A percentile compares a stretch with the other conserved stretches of the same genome.
Evolutionary conservation across 2,113 vertebrate species (phyloP).

Genomic region (Coptodon bakossiorum): DNA sequence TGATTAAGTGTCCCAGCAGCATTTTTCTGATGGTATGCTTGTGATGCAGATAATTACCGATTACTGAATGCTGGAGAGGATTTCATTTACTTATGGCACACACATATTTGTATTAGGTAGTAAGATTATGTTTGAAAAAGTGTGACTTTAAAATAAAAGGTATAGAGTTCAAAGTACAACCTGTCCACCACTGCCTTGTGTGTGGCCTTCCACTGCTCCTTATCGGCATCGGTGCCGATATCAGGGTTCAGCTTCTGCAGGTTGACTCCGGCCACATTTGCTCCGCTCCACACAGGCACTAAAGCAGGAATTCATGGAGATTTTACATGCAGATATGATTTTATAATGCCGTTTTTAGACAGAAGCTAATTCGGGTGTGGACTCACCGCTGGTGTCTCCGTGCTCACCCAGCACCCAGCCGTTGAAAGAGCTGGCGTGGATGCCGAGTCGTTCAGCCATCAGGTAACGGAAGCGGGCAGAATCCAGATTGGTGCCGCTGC

Average conservation of each 20-base stretch:
- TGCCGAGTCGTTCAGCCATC: slow-evolving; percentile 86
- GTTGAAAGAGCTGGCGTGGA: slow-evolving; percentile 89
- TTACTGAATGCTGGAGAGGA: neutral
- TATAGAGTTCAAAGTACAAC: slow-evolving; percentile 20
- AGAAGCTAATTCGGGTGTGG: neutral
- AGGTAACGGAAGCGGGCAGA: slow-evolving; percentile 91
- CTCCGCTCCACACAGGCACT: slow-evolving; percentile 96
- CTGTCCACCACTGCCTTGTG: slow-evolving; percentile 95
- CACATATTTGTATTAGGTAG: neutral
- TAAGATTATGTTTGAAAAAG: neutral
- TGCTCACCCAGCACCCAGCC: slow-evolving; percentile 98
- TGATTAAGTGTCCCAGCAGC: neutral
- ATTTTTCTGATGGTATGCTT: neutral
- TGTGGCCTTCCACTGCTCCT: slow-evolving; percentile 87
- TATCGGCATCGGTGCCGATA: slow-evolving; percentile 82
- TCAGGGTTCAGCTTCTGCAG: slow-evolving; percentile 89
- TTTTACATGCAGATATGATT: neutral
- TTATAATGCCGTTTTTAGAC: neutral
- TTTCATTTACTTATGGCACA: neutral
- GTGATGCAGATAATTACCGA: neutral
- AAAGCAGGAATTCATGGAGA: neutral
- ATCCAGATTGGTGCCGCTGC: slow-evolving; percentile 96
- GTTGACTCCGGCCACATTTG: slow-evolving; percentile 89
- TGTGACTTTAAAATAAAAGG: neutral
- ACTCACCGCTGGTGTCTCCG: slow-evolving; percentile 93